Evolutionary conservation across 2,797 vertebrate species (phyloP).

Genomic region (Myotis pilosus): DNA sequence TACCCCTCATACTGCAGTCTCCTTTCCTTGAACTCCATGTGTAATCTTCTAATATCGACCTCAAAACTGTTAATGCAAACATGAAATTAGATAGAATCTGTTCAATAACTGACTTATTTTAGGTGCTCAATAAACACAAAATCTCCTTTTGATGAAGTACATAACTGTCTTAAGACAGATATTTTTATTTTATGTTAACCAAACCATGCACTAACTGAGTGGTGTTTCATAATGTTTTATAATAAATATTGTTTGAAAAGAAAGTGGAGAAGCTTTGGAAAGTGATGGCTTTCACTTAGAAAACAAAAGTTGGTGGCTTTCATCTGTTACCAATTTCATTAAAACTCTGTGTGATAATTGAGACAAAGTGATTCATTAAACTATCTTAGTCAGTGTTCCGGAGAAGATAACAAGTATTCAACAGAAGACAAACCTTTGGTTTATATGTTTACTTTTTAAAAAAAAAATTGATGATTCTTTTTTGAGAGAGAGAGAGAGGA

Average conservation of each 20-base stretch:
- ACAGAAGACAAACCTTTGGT: background rate
- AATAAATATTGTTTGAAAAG: background rate
- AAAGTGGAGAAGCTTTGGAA: background rate
- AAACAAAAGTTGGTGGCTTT: constrained; percentile 10
- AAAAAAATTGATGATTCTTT: too few relatives aligned
- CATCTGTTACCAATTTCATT: background rate
- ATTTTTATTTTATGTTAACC: background rate
- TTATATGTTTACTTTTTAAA: background rate
- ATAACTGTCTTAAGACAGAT: background rate
- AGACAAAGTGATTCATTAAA: background rate
- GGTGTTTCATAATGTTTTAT: background rate
- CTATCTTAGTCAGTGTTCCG: background rate
- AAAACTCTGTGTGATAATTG: background rate
- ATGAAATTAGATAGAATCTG: background rate
- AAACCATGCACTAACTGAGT: background rate
- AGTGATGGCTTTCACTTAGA: background rate
- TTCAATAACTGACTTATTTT: background rate
- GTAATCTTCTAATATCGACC: background rate
- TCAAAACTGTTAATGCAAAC: background rate
- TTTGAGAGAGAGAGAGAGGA: too few relatives aligned
- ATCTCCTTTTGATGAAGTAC: background rate
- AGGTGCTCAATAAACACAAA: background rate
- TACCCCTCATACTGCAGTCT: background rate
- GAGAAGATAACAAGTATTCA: background rate
- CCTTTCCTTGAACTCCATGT: background rate